Evolutionary conservation across 2,797 vertebrate genomes (phyloP).

Genomic region (Apodemus agrarius): DNA sequence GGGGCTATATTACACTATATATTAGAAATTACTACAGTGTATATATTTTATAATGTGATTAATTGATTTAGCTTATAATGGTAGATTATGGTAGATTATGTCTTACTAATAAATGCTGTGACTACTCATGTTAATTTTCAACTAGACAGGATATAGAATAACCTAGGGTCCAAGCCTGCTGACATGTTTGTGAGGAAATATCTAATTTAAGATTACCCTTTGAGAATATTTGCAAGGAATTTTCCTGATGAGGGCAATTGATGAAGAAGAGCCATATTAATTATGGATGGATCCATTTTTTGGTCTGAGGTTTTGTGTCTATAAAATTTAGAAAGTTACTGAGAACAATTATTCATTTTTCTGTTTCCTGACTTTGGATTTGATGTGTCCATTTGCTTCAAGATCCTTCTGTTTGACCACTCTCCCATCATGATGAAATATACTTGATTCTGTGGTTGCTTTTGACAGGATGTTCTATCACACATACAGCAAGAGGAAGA

Average conservation of each 20-base stretch:
- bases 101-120: neutral
- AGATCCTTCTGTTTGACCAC: neutral
- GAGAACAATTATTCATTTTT: neutral
- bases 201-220: neutral
- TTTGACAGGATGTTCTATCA: neutral
- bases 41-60: neutral
- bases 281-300: neutral
- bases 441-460: neutral
- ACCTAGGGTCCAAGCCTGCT: neutral
- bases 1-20: neutral
- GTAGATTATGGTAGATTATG: too few relatives aligned
- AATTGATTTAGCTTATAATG: neutral
- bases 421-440: neutral
- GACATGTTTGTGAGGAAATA: neutral
- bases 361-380: neutral
- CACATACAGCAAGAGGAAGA: neutral
- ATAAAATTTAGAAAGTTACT: neutral
- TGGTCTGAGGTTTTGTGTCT: neutral
- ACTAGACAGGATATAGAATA: neutral
- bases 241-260: neutral
- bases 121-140: neutral
- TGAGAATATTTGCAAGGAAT: neutral
- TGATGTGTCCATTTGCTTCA: neutral
- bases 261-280: neutral
- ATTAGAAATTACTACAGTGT: neutral